A percentile compares a stretch with the other conserved stretches of the same genome.
Evolutionary conservation across 2,888 invertebrate species (phyloP).

Genomic region (Acanthosepion pharaonis): DNA sequence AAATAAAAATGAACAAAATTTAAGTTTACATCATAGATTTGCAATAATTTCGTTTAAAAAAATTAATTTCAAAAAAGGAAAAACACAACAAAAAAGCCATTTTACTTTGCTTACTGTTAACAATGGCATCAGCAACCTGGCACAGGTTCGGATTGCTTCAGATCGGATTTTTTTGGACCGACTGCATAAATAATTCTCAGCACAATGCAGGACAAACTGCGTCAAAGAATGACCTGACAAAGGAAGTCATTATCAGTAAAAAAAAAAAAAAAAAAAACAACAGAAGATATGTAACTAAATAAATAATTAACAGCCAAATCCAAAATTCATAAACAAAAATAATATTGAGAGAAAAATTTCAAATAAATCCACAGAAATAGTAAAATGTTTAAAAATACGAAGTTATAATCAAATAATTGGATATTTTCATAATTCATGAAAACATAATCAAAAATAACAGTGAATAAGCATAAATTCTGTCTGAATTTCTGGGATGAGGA

Average conservation of each 20-base stretch:
- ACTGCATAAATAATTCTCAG: constrained; percentile 90
- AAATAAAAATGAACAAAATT: neutral
- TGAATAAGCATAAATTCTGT: too few relatives aligned
- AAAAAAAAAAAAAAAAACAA: neutral
- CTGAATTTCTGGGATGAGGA: too few relatives aligned
- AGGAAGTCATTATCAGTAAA: neutral
- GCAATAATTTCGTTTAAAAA: neutral
- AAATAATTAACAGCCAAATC: too few relatives aligned
- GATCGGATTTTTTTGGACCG: constrained; percentile 92
- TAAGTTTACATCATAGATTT: neutral
- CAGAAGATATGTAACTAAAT: neutral
- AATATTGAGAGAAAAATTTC: too few relatives aligned
- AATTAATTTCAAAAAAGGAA: neutral
- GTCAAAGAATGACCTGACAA: constrained; percentile 84
- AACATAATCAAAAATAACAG: too few relatives aligned
- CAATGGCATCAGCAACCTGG: constrained; percentile 88
- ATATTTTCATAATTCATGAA: too few relatives aligned
- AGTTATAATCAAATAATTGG: too few relatives aligned
- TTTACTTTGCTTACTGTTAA: constrained; percentile 76
- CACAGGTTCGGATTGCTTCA: constrained; percentile 95
- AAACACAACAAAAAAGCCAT: neutral
- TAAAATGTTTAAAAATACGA: too few relatives aligned
- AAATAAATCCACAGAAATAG: too few relatives aligned
- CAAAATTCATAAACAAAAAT: too few relatives aligned
- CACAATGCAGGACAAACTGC: constrained; percentile 92